Conservation (phyloP, 2,888 invertebrate species). For the Aplocera efformata region DNA sequence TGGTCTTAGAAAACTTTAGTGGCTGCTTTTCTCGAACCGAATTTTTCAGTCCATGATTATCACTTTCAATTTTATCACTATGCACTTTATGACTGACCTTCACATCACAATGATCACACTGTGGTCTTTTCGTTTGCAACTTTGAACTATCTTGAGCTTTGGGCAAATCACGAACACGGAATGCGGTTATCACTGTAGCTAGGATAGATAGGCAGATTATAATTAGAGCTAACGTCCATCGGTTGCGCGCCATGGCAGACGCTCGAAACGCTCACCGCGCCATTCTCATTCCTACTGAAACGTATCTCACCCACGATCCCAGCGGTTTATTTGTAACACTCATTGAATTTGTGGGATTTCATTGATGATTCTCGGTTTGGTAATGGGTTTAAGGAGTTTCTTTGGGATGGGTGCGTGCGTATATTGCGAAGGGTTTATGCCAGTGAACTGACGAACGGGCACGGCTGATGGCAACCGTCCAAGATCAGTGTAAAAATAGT, state of each 20-base stretch:
- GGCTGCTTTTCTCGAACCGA: slow-evolving; percentile 51
- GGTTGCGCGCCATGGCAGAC: slow-evolving; percentile 70
- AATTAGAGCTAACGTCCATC: slow-evolving; percentile 73
- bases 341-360: slow-evolving; percentile 54
- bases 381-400: slow-evolving; percentile 50
- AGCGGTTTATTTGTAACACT: slow-evolving; percentile 57
- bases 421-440: slow-evolving; percentile 80
- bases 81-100: slow-evolving; percentile 53
- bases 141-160: slow-evolving; percentile 42
- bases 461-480: slow-evolving; percentile 72
- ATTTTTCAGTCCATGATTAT: slow-evolving; percentile 55
- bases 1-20: slow-evolving; percentile 40
- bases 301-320: slow-evolving; percentile 47
- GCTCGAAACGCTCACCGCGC: slow-evolving; percentile 68
- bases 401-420: slow-evolving; percentile 60
- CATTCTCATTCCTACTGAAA: slow-evolving; percentile 68
- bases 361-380: slow-evolving; percentile 58
- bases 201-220: slow-evolving; percentile 70
- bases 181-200: slow-evolving; percentile 76
- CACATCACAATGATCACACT: slow-evolving; percentile 70
- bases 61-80: slow-evolving; percentile 65
- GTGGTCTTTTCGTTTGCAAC: slow-evolving; percentile 50
- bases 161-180: slow-evolving; percentile 73
- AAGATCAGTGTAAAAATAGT: slow-evolving; percentile 74
- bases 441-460: slow-evolving; percentile 82